A percentile compares a stretch with the other conserved stretches of the same genome.
Conservation (phyloP, 2,797 vertebrate genomes). For the Alca torda region DNA sequence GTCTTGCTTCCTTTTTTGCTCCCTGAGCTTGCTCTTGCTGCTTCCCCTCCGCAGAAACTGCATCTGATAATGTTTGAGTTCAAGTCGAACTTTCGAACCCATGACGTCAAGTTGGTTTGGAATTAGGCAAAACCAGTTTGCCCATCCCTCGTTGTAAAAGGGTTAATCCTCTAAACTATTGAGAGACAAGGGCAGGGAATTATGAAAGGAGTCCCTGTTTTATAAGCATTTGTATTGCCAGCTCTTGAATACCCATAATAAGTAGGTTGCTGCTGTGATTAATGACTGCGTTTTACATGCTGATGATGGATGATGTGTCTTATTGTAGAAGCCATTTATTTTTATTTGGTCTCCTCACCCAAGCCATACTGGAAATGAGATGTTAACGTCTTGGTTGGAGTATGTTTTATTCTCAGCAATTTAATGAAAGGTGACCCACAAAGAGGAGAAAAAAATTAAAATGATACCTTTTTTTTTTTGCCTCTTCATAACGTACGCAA, state of each 20-base stretch:
- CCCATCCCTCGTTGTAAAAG: slow-evolving; percentile 49
- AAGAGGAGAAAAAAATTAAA: neutral
- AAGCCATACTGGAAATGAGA: slow-evolving; percentile 36
- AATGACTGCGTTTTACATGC: slow-evolving; percentile 7
- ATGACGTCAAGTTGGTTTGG: slow-evolving; percentile 34
- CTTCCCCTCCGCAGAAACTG: neutral
- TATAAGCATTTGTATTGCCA: slow-evolving; percentile 46
- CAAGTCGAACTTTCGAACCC: slow-evolving; percentile 64
- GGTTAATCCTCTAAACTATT: slow-evolving; percentile 13
- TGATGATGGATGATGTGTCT: neutral
- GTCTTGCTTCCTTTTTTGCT: neutral
- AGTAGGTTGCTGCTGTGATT: slow-evolving; percentile 32
- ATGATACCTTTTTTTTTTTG: neutral
- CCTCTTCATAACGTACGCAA: neutral
- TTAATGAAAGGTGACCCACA: neutral
- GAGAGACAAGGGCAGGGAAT: slow-evolving; percentile 51
- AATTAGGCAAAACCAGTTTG: slow-evolving; percentile 68
- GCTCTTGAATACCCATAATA: slow-evolving; percentile 54
- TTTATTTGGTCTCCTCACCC: slow-evolving; percentile 21
- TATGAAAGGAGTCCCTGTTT: slow-evolving; percentile 46
- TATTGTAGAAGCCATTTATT: slow-evolving; percentile 43
- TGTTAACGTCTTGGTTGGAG: neutral
- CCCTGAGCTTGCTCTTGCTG: neutral
- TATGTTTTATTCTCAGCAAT: neutral
- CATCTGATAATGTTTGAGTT: neutral